These are phyloP conservation scores for Mayetiola destructor DNA, from an alignment of 2,888 invertebrate species.

Conservation along the genomic window DNA sequence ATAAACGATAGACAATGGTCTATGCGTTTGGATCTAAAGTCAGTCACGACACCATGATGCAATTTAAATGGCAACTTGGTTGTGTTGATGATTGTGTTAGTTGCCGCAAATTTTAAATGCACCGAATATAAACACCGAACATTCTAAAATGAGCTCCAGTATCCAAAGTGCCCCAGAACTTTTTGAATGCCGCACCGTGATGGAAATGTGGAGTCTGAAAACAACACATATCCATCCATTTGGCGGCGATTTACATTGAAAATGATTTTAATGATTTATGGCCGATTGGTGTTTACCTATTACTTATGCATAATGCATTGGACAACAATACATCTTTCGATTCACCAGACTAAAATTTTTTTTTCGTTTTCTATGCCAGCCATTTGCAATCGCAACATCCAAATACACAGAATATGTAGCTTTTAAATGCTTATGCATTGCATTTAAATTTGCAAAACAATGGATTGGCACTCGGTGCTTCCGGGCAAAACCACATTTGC, in stretches of 20 bases:
- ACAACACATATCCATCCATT: background rate
- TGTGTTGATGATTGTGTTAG: no score
- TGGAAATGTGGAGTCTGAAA: background rate
- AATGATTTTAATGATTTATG: constrained; percentile 9
- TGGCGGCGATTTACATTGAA: no score
- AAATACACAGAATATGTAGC: background rate
- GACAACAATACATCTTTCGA: background rate
- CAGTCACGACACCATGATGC: no score
- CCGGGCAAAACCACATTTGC: background rate
- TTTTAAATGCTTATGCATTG: background rate
- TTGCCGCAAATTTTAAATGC: background rate
- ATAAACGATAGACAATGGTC: no score
- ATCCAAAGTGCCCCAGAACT: background rate
- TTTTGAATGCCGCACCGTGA: background rate
- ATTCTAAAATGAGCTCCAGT: background rate
- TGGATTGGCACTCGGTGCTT: background rate
- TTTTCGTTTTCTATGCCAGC: background rate
- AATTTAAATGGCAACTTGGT: no score
- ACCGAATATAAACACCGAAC: background rate
- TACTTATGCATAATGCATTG: background rate
- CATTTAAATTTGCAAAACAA: constrained; percentile 6
- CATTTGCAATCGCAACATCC: background rate
- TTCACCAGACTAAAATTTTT: background rate
- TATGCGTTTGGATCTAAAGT: no score
- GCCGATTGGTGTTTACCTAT: background rate